These are phyloP conservation scores for Drosophila suzukii DNA, from an alignment of 1,140 invertebrate species.

Conservation along the genomic window DNA sequence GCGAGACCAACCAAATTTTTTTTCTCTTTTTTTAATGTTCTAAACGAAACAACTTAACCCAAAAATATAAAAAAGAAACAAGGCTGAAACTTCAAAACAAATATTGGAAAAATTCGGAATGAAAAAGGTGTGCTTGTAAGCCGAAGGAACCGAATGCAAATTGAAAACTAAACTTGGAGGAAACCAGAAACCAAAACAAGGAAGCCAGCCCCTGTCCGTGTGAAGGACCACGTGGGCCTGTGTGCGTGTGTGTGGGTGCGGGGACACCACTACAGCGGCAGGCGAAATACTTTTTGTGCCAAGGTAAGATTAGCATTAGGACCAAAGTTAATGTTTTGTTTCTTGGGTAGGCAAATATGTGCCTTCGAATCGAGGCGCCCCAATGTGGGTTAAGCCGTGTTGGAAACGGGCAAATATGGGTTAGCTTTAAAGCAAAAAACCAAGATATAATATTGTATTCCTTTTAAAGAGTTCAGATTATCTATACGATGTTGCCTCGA, in stretches of 20 bases:
- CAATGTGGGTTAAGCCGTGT: constrained; percentile 41
- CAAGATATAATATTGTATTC: background rate
- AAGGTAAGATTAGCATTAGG: constrained; percentile 70
- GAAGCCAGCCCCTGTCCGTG: constrained; percentile 31
- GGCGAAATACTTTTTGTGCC: constrained; percentile 51
- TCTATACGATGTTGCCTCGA: background rate
- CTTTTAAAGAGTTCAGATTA: background rate
- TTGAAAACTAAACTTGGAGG: constrained; percentile 38
- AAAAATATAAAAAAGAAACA: constrained; percentile 12
- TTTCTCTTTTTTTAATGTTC: constrained; percentile 37
- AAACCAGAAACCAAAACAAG: constrained; percentile 38
- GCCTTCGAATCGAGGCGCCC: constrained; percentile 4
- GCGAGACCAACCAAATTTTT: constrained; percentile 22
- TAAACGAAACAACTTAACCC: constrained; percentile 4
- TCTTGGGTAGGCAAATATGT: constrained; percentile 35
- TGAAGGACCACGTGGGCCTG: constrained; percentile 8
- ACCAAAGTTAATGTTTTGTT: constrained; percentile 40
- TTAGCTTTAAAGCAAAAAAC: background rate
- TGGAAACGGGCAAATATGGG: constrained; percentile 9
- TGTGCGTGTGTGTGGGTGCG: constrained; percentile 15
- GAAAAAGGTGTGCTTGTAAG: background rate
- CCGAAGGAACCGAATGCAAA: constrained; percentile 18
- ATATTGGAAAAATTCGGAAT: constrained; percentile 9
- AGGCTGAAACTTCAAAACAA: constrained; percentile 21
- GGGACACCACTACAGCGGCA: constrained; percentile 29